Evolutionary conservation across 30 jellyfish, hydroid and myxozoan species (phyloP).

Genomic region (Hydractinia echinata): DNA sequence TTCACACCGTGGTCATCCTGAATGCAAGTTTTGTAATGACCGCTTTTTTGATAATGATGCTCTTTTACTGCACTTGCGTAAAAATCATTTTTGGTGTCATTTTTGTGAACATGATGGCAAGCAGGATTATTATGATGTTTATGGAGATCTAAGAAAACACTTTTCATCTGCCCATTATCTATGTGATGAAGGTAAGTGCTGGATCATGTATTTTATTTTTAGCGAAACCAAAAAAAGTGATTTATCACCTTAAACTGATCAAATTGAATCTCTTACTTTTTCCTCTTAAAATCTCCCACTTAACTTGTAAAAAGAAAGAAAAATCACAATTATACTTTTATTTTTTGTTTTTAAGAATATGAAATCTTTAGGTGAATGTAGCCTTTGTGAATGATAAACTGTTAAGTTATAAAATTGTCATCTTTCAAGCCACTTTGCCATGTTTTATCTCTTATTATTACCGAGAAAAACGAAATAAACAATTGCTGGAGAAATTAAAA

Average conservation of each 20-base stretch:
- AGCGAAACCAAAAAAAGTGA: too few relatives aligned
- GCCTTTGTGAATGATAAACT: too few relatives aligned
- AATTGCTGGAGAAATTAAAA: too few relatives aligned
- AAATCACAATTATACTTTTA: too few relatives aligned
- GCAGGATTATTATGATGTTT: conserved; percentile 77
- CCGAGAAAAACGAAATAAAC: too few relatives aligned
- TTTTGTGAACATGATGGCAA: conserved; percentile 95
- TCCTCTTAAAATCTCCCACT: neutral
- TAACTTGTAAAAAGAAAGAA: too few relatives aligned
- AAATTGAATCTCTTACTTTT: neutral
- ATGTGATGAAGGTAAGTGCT: conserved; percentile 67
- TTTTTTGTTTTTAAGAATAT: too few relatives aligned
- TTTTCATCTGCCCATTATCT: conserved; percentile 63
- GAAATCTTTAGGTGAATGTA: too few relatives aligned
- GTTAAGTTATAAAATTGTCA: too few relatives aligned
- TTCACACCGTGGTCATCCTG: conserved; percentile 93
- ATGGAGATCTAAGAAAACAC: conserved; percentile 69
- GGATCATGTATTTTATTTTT: neutral
- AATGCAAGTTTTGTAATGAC: conserved; percentile 83
- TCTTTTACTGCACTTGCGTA: conserved; percentile 67
- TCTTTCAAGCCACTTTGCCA: too few relatives aligned
- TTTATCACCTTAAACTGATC: neutral
- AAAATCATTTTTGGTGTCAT: conserved; percentile 96
- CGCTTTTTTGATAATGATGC: conserved; percentile 80
- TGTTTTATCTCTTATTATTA: too few relatives aligned